Conservation (phyloP, 2,113 vertebrate species). For the Hypomesus transpacificus region DNA sequence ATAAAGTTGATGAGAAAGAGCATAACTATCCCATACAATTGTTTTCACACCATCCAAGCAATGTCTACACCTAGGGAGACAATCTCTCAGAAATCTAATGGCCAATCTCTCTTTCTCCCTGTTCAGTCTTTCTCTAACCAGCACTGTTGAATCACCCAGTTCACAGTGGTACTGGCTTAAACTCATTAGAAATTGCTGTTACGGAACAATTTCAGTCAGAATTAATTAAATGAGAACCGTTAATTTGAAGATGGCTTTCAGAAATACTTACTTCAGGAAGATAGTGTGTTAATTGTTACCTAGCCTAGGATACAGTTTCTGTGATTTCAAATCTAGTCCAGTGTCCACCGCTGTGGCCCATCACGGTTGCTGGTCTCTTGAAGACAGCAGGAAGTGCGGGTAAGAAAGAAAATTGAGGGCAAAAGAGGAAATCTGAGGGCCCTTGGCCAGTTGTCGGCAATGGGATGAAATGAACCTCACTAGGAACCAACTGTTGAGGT, state of each 20-base stretch:
- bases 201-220: too few species aligned
- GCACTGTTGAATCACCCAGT: not conserved
- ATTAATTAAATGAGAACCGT: too few species aligned
- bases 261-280: too few species aligned
- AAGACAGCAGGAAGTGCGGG: constrained; percentile 36
- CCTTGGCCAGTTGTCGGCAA: constrained; percentile 36
- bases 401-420: constrained; percentile 29
- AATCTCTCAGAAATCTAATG: not conserved
- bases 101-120: too few species aligned
- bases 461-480: constrained; percentile 49
- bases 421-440: constrained; percentile 35
- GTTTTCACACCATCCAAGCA: constrained; percentile 21
- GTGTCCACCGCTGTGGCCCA: not conserved
- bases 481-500: constrained; percentile 46
- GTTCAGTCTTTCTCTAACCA: not conserved
- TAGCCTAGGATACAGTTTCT: too few species aligned
- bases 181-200: too few species aligned
- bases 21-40: constrained; percentile 23
- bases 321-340: not conserved
- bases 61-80: constrained; percentile 6
- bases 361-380: not conserved
- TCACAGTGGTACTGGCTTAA: too few species aligned
- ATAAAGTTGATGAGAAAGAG: constrained; percentile 15
- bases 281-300: too few species aligned
- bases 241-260: too few species aligned